Conservation (phyloP, 2,888 invertebrate species). For the Cynaeus angustus region DNA sequence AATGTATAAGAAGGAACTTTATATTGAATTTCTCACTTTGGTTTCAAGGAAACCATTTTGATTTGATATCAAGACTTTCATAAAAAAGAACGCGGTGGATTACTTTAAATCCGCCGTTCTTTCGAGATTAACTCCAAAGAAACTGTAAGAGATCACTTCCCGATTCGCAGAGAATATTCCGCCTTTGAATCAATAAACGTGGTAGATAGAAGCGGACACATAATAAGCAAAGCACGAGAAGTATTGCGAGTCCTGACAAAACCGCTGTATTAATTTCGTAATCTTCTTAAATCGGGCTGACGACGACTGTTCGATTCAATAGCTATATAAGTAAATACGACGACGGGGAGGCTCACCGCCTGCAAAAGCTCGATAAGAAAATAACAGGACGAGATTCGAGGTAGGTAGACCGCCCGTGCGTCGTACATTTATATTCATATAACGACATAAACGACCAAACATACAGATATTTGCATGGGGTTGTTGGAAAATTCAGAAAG, state of each 20-base stretch:
- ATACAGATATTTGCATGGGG: conserved; percentile 21
- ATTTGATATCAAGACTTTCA: neutral
- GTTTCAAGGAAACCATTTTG: neutral
- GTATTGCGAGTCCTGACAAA: conserved; percentile 20
- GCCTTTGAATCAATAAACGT: conserved; percentile 27
- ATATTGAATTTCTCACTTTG: too few species aligned
- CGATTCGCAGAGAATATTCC: neutral
- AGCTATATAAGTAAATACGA: conserved; percentile 49
- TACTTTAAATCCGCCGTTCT: conserved; percentile 3
- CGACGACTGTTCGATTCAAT: conserved; percentile 52
- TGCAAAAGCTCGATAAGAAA: conserved; percentile 43
- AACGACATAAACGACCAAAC: conserved; percentile 1
- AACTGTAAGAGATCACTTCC: conserved; percentile 9
- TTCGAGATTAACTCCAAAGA: conserved; percentile 8
- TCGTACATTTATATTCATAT: conserved; percentile 7
- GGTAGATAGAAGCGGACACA: conserved; percentile 12
- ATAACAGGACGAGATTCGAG: conserved; percentile 27
- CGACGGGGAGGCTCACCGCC: conserved; percentile 19
- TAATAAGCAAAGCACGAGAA: conserved; percentile 35
- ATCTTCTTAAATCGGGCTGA: conserved; percentile 57
- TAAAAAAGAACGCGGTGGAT: conserved; percentile 16
- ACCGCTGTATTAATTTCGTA: conserved; percentile 53
- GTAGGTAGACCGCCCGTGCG: conserved; percentile 2
- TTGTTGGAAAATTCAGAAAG: conserved; percentile 27
- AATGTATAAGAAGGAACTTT: too few species aligned